Base-by-base conservation (phyloP, 2,888 invertebrate species). In the Acleris literana region DNA sequence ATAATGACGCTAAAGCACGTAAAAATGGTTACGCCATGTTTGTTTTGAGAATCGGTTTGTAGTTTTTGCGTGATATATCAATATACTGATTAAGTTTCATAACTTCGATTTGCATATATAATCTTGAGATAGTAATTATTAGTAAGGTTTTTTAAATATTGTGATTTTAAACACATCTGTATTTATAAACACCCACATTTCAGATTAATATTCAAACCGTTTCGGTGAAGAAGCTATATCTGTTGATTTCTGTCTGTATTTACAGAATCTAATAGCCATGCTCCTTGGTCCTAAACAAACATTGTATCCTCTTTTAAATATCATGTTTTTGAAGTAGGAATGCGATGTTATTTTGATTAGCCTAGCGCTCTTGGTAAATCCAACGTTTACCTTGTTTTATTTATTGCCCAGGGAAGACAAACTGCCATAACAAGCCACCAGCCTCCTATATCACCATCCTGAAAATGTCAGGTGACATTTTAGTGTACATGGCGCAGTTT, bases 21-120 rank as follows among this genome's bases (percentile, higher is more conserved):
- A 63, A 63, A 63, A 63, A 57, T 53, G 1, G 53, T 64, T 53
- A 53, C 53, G 53, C 20, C 64, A 58, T 56, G 13, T 63, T 63
- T 63, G 56, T 39, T 52, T 33, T 63, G 56, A 25, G 17, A 33
- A 33, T 29, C 33, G 17, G 44, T 25, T 44, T 33, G 18, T 33
- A 18, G 20, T 18, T 53, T 53, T 54, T 18, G 44, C 33, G 48
- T 48, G 54, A 55, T 52, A 20, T 44, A 58, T 33, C 52, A 33
- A 57, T 13, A 58, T 20, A 53, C 33, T 13, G 22, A 51, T 4
- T 20, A n/a, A 11, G 49, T 17, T 52, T 61, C 44, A 53, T 49
- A 49, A 54, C 9, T 11, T 54, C 17, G 49, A 49, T 49, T 52
- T 20, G 54, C 20, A 9, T 46, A 17, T 44, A 17, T 53, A 17